Percentiles rank a stretch among this genome's conserved stretches.
Conservation (phyloP, 2,113 vertebrate genomes). For the Varanus komodoensis region DNA sequence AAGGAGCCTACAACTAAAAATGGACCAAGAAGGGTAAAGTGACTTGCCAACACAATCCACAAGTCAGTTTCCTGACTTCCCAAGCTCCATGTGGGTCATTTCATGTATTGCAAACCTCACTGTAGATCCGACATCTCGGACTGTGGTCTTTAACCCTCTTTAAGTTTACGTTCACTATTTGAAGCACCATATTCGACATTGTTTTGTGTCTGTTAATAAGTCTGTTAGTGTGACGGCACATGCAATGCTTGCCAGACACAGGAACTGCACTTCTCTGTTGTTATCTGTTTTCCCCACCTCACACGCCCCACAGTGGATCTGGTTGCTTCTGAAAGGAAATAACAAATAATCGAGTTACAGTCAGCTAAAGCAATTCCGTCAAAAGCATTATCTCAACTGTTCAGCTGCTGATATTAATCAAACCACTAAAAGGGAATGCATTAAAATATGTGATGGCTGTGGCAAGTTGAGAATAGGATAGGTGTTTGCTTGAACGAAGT, state of each 20-base stretch:
- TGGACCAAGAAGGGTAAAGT: background rate
- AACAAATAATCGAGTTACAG: slow-evolving; percentile 61
- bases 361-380: slow-evolving; percentile 50
- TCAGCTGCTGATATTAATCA: slow-evolving; percentile 54
- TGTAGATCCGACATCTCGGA: background rate
- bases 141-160: background rate
- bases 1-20: background rate
- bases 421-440: slow-evolving; percentile 1
- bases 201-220: background rate
- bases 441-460: slow-evolving; percentile 48
- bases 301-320: slow-evolving; percentile 9
- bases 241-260: slow-evolving; percentile 31
- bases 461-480: background rate
- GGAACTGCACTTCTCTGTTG: slow-evolving; percentile 15
- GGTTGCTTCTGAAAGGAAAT: slow-evolving; percentile 55
- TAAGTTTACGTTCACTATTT: slow-evolving; percentile 3
- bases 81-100: background rate
- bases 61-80: background rate
- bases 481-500: background rate
- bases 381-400: slow-evolving; percentile 56
- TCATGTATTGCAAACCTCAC: background rate
- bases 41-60: fast-evolving
- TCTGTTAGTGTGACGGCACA: slow-evolving; percentile 6
- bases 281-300: slow-evolving; percentile 46
- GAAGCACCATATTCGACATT: background rate